Base-by-base conservation (phyloP, 1,140 invertebrate species). In the Eriocheir sinensis region DNA sequence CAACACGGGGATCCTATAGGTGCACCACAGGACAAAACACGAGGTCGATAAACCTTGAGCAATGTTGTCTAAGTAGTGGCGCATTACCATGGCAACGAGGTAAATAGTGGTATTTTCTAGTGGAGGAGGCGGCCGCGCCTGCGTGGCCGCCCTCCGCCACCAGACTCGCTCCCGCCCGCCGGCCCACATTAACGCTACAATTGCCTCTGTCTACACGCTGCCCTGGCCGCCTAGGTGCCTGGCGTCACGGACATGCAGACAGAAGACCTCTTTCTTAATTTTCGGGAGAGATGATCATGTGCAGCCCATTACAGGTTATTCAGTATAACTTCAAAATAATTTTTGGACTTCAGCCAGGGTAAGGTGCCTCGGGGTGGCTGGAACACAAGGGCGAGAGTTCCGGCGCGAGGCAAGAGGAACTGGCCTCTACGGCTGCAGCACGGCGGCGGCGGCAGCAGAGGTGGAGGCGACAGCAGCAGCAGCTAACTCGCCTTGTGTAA, bases 31-130 rank as follows among this genome's bases (percentile, higher is more conserved):
- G 60, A 83, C 81, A 92, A 30, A 92, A 21, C 72, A 60, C 60
- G 34, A 91, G 93, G 93, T 94, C 93, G 93, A 94, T 94, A 94
- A 94, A 94, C 93, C 93, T 94, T 94, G 93, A 88, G 80, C 93
- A 94, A 94, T 94, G 93, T 94, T 94, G 93, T 94, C 93, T 94
- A 94, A 91, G 93, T 94, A 94, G 93, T 85, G 89, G 89, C 89
- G 90, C 93, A 94, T 94, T 94, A 86, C 93, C 93, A 94, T 94
- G 93, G 89, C 93, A 91, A 94, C 93, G 93, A 94, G 93, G 93
- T 94, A 94, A 94, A 94, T 94, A 94, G 93, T 92, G 93, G 80
- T 94, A 86, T 94, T 94, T 94, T 94, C 89, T 94, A 94, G 89
- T 79, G 34, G 86, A 41, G 85, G 38, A 36, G 60, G 48, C 85